These are phyloP conservation scores for Laticauda colubrina DNA, from an alignment of 2,113 vertebrate species.

Conservation along the genomic window DNA sequence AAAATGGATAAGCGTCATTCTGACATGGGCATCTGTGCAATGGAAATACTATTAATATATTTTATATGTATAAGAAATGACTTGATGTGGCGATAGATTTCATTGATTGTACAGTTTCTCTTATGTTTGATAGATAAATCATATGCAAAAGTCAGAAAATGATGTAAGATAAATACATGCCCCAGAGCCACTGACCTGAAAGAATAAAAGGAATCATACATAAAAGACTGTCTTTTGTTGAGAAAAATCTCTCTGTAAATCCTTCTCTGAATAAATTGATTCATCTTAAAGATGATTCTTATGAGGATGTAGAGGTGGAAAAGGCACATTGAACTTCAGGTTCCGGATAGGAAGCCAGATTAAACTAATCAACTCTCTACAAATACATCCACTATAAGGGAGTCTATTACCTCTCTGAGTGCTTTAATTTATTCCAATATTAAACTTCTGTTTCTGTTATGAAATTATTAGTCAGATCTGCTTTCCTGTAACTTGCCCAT, in stretches of 20 bases:
- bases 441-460: background rate
- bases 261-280: background rate
- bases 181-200: rapidly evolving
- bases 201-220: background rate
- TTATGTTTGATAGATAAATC: background rate
- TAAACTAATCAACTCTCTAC: background rate
- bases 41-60: background rate
- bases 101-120: background rate
- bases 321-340: background rate
- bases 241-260: background rate
- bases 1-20: background rate
- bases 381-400: background rate
- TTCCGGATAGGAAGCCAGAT: background rate
- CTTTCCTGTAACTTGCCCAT: background rate
- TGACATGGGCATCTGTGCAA: background rate
- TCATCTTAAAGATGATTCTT: background rate
- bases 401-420: background rate
- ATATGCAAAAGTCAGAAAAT: background rate
- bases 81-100: background rate
- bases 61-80: rapidly evolving
- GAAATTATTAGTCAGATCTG: background rate
- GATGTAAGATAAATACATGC: rapidly evolving
- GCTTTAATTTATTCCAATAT: background rate
- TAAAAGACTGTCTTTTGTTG: background rate
- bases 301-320: background rate